These are phyloP conservation scores for Bombus difficillimus DNA, from an alignment of 1,140 invertebrate species.

Conservation along the genomic window DNA sequence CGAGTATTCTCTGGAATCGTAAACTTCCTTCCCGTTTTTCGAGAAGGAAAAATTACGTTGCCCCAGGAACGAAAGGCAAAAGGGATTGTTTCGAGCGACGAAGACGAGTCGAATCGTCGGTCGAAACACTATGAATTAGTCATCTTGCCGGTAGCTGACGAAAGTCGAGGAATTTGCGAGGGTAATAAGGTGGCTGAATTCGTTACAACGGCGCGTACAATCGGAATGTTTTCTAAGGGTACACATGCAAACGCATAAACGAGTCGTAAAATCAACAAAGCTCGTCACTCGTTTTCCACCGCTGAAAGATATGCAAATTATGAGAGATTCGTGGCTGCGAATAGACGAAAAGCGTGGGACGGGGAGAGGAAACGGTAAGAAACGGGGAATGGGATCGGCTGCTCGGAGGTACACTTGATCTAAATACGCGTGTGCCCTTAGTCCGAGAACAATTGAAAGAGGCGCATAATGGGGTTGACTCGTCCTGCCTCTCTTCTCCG, in stretches of 20 bases:
- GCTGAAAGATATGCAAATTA: slow-evolving; percentile 45
- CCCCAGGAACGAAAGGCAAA: neutral
- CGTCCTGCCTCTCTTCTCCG: neutral
- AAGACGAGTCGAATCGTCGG: neutral
- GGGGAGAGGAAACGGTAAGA: too few species aligned
- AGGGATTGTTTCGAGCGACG: too few species aligned
- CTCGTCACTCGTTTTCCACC: neutral
- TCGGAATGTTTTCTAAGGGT: slow-evolving; percentile 2
- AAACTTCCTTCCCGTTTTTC: neutral
- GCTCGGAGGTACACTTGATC: slow-evolving; percentile 22
- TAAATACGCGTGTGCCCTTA: slow-evolving; percentile 50
- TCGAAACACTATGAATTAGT: slow-evolving; percentile 1
- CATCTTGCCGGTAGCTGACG: neutral
- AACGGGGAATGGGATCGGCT: neutral
- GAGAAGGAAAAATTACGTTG: neutral
- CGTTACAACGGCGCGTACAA: neutral
- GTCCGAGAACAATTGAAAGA: slow-evolving; percentile 52
- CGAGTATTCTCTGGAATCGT: neutral
- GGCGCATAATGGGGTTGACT: slow-evolving; percentile 35
- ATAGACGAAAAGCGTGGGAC: neutral
- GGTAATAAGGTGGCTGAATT: slow-evolving; percentile 16
- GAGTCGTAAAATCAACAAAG: slow-evolving; percentile 28
- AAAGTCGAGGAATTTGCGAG: slow-evolving; percentile 16
- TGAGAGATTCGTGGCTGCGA: slow-evolving; percentile 2
- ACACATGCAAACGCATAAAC: slow-evolving; percentile 18